Conservation (phyloP, 2,113 vertebrate species). For the Brachyistius frenatus region DNA sequence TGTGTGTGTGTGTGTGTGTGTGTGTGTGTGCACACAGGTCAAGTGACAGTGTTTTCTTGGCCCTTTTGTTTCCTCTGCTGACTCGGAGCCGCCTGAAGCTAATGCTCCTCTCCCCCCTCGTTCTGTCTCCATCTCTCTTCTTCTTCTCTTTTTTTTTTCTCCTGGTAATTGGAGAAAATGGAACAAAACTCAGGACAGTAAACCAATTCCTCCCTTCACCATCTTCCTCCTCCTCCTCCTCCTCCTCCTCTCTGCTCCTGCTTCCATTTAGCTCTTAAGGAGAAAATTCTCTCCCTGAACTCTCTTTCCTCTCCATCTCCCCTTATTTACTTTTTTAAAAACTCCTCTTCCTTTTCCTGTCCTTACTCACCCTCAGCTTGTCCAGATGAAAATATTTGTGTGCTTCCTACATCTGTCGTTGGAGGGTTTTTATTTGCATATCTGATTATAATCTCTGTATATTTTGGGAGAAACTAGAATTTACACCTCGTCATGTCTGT, state of each 20-base stretch:
- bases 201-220: constrained; percentile 40
- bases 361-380: not conserved
- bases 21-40: constrained; percentile 36
- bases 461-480: too few relatives aligned
- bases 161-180: constrained; percentile 46
- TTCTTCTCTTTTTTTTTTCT: constrained; percentile 11
- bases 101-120: constrained; percentile 51
- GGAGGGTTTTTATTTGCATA: not conserved
- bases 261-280: constrained; percentile 18
- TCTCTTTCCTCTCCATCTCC: not conserved
- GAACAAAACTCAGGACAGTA: constrained; percentile 35
- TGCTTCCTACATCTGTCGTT: not conserved
- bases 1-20: constrained; percentile 1
- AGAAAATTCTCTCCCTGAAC: not conserved
- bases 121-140: constrained; percentile 24
- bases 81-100: constrained; percentile 60
- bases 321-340: not conserved
- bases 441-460: too few relatives aligned
- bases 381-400: not conserved
- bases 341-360: not conserved
- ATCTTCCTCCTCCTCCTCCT: not conserved
- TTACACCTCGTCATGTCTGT: too few relatives aligned
- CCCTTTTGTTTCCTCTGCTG: constrained; percentile 41
- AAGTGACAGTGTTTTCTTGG: constrained; percentile 39
- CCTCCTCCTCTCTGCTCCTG: constrained; percentile 1